Percentiles rank a stretch among this genome's conserved stretches.
Conservation (phyloP, 2,797 vertebrate genomes). For the Enteromius unitaeniatus region DNA sequence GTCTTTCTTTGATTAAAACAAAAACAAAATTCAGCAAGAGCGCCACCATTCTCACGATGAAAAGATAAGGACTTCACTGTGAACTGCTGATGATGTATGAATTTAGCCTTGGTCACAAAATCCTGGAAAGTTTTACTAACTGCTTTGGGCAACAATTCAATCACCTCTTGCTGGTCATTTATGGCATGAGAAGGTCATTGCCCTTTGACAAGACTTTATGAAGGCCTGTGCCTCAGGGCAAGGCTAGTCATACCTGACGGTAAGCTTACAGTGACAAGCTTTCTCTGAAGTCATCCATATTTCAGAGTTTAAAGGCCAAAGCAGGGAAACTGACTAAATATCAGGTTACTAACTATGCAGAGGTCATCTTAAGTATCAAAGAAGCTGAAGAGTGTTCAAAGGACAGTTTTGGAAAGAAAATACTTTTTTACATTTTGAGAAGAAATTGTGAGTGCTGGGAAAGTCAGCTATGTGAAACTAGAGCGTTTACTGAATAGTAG, state of each 20-base stretch:
- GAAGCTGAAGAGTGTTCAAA: neutral
- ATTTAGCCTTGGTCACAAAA: constrained; percentile 11
- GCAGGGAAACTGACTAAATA: constrained; percentile 31
- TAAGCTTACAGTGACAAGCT: constrained; percentile 60
- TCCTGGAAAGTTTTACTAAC: neutral
- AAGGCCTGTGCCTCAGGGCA: constrained; percentile 31
- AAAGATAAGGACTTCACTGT: constrained; percentile 5
- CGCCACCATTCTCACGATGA: neutral
- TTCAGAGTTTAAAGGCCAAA: constrained; percentile 25
- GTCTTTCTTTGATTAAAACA: constrained; percentile 15
- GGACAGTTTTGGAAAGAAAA: neutral
- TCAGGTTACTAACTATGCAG: constrained; percentile 61
- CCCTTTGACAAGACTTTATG: constrained; percentile 25
- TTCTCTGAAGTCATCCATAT: constrained; percentile 30
- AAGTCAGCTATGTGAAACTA: neutral
- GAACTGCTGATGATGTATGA: neutral
- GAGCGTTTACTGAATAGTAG: neutral
- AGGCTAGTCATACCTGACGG: constrained; percentile 57
- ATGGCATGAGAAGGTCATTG: constrained; percentile 31
- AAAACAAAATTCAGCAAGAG: constrained; percentile 1
- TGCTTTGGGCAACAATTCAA: constrained; percentile 1
- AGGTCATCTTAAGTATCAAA: constrained; percentile 33
- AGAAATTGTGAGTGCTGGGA: neutral
- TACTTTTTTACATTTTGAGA: neutral
- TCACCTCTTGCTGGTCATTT: constrained; percentile 11